Conservation (phyloP, 2,797 vertebrate species). For the Eurystomus glaucurus region DNA sequence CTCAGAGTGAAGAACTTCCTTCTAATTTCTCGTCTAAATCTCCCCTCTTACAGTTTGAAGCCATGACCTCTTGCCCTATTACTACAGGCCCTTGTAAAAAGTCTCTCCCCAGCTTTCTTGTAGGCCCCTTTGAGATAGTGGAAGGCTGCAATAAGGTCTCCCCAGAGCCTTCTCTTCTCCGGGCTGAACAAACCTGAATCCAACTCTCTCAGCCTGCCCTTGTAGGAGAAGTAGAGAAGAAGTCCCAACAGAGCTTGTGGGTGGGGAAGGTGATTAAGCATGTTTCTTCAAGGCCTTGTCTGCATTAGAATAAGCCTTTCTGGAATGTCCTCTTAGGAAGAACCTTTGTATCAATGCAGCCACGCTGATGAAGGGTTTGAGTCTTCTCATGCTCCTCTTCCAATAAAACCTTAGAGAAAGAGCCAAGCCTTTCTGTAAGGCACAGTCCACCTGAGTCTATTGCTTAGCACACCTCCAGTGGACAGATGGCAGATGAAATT, state of each 20-base stretch:
- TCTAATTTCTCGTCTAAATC: too few relatives aligned
- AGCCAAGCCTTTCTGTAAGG: not conserved
- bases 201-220: too few relatives aligned
- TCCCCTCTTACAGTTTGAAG: too few relatives aligned
- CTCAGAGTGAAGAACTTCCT: too few relatives aligned
- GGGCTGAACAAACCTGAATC: too few relatives aligned
- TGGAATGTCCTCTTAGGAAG: not conserved
- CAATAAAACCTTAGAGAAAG: not conserved
- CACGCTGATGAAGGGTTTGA: not conserved
- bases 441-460: not conserved
- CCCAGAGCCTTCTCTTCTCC: too few relatives aligned
- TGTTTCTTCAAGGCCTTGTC: not conserved
- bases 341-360: not conserved
- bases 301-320: not conserved
- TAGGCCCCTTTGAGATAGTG: too few relatives aligned
- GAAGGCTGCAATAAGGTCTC: too few relatives aligned
- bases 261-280: not conserved
- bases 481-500: constrained; percentile 22
- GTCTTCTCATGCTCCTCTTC: not conserved
- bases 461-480: not conserved
- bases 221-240: not conserved
- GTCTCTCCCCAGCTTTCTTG: too few relatives aligned
- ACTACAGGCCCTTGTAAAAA: too few relatives aligned
- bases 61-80: too few relatives aligned
- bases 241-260: not conserved